Evolutionary conservation across 2,888 invertebrate species (phyloP).

Genomic region (Podotricha telesiphe): DNA sequence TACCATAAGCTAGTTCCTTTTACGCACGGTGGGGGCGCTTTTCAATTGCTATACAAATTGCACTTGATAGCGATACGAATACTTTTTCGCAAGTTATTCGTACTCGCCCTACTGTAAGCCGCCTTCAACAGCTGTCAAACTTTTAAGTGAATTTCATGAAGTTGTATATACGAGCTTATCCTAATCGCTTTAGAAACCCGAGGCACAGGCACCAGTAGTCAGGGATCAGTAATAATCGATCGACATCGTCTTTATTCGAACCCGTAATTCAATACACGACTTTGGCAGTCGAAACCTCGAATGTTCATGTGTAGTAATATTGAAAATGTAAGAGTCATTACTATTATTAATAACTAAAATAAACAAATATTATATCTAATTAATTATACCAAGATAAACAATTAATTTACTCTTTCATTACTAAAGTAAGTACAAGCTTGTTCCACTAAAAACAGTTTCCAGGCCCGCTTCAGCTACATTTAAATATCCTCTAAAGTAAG

Average conservation of each 20-base stretch:
- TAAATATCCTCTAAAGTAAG: constrained; percentile 6
- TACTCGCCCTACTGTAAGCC: no score
- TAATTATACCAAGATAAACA: neutral
- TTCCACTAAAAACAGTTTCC: constrained; percentile 4
- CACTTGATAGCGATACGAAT: no score
- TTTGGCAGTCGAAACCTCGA: neutral
- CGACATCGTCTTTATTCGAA: constrained; percentile 21
- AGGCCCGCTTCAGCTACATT: neutral
- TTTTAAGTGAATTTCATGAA: neutral
- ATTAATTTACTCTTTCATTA: neutral
- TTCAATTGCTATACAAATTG: no score
- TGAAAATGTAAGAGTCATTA: neutral
- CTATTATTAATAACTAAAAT: no score
- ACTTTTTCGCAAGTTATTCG: no score
- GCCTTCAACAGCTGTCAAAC: neutral
- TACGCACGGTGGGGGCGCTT: no score
- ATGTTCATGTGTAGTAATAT: neutral
- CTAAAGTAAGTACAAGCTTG: neutral
- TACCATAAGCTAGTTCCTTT: no score
- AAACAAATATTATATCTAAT: no score
- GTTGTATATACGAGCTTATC: constrained; percentile 15
- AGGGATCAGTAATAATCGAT: constrained; percentile 23
- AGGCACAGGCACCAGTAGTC: constrained; percentile 12
- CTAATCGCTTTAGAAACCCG: constrained; percentile 18
- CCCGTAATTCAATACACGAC: neutral